These are phyloP conservation scores for Heliothis peltigera DNA, from an alignment of 2,888 invertebrate genomes.

Conservation along the genomic window DNA sequence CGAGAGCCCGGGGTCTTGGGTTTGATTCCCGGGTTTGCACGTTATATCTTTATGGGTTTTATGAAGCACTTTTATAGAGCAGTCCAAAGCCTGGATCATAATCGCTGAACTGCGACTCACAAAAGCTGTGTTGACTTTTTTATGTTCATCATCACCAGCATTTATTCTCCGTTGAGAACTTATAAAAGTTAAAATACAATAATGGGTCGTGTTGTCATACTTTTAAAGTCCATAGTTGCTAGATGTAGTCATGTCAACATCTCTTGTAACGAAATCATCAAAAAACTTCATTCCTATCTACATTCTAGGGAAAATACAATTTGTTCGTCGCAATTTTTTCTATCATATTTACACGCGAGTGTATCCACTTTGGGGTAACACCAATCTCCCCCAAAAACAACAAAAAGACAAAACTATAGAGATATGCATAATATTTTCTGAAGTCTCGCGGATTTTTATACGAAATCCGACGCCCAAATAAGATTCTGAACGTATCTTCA, in stretches of 20 bases:
- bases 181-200: too few relatives aligned
- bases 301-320: background rate
- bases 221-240: too few relatives aligned
- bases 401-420: conserved; percentile 59
- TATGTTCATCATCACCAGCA: too few relatives aligned
- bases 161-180: too few relatives aligned
- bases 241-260: background rate
- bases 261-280: background rate
- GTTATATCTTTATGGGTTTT: too few relatives aligned
- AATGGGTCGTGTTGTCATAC: background rate
- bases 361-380: conserved; percentile 40
- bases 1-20: too few relatives aligned
- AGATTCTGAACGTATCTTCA: conserved; percentile 62
- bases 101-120: too few relatives aligned
- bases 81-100: too few relatives aligned
- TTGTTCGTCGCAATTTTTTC: conserved; percentile 7
- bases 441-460: conserved; percentile 53
- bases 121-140: too few relatives aligned
- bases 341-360: conserved; percentile 39
- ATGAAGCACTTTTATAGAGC: too few relatives aligned
- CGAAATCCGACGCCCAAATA: conserved; percentile 53
- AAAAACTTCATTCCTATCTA: background rate
- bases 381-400: conserved; percentile 47
- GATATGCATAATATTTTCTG: conserved; percentile 57
- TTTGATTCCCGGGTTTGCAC: too few relatives aligned